Evolutionary conservation across 2,797 vertebrate genomes (phyloP).

Genomic region (Podarcis lilfordi): DNA sequence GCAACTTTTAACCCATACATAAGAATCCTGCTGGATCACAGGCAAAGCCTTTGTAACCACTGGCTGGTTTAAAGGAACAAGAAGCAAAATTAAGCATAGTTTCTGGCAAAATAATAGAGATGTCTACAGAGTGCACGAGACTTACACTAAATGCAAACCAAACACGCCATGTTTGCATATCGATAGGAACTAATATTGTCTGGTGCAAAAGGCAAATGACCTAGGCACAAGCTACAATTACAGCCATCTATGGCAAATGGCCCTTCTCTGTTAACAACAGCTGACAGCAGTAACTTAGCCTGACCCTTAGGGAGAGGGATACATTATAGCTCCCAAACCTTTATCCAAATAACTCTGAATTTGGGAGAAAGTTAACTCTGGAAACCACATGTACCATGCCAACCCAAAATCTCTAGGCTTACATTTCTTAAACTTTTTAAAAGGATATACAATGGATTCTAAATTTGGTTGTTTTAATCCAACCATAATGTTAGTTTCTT

Average conservation of each 20-base stretch:
- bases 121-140: background rate
- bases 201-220: background rate
- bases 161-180: background rate
- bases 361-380: background rate
- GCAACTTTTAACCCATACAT: background rate
- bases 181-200: background rate
- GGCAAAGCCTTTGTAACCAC: background rate
- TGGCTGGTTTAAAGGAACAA: background rate
- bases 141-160: slow-evolving; percentile 7
- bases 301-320: background rate
- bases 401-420: background rate
- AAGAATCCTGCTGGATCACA: background rate
- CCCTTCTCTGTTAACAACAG: background rate
- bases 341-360: background rate
- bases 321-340: background rate
- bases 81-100: background rate
- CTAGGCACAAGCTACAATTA: background rate
- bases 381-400: background rate
- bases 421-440: background rate
- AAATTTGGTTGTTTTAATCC: background rate
- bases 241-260: background rate
- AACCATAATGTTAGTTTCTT: slow-evolving; percentile 16
- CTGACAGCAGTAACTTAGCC: background rate
- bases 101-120: background rate
- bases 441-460: background rate